A percentile compares a stretch with the other conserved stretches of the same genome.
Conservation (phyloP, 2,888 invertebrate species). For the Drosophila tanythrix region DNA sequence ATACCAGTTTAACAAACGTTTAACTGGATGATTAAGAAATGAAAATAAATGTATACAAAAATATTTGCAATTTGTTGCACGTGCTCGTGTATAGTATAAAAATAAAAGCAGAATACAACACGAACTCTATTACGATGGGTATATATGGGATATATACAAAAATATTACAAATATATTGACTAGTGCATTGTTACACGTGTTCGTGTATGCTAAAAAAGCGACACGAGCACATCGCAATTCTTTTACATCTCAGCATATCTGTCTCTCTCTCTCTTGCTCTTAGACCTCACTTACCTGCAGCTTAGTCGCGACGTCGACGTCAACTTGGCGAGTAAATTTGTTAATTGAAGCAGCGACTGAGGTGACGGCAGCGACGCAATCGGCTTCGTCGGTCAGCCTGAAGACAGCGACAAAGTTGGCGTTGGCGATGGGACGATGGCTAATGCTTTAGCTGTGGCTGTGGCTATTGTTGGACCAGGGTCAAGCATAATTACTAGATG, state of each 20-base stretch:
- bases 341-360: slow-evolving; percentile 60
- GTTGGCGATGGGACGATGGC: slow-evolving; percentile 37
- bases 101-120: not conserved
- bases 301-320: slow-evolving; percentile 53
- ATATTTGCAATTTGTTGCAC: not conserved
- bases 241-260: not conserved
- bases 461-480: slow-evolving; percentile 79
- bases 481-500: slow-evolving; percentile 78
- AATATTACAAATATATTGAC: not conserved
- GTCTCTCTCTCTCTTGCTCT: not conserved
- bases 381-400: slow-evolving; percentile 49
- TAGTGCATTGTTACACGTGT: not conserved
- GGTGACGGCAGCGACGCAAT: slow-evolving; percentile 17
- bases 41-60: not conserved
- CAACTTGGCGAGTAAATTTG: slow-evolving; percentile 55
- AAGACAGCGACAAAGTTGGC: slow-evolving; percentile 60
- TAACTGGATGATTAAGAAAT: not conserved
- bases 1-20: not conserved
- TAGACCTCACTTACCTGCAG: slow-evolving; percentile 60
- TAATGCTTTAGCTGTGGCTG: slow-evolving; percentile 37
- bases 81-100: not conserved
- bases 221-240: slow-evolving; percentile 9
- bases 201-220: not conserved
- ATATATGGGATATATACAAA: not conserved
- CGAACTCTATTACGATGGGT: not conserved